Base-by-base conservation (phyloP, 1,140 invertebrate genomes). In the Anagrus nilaparvatae region DNA sequence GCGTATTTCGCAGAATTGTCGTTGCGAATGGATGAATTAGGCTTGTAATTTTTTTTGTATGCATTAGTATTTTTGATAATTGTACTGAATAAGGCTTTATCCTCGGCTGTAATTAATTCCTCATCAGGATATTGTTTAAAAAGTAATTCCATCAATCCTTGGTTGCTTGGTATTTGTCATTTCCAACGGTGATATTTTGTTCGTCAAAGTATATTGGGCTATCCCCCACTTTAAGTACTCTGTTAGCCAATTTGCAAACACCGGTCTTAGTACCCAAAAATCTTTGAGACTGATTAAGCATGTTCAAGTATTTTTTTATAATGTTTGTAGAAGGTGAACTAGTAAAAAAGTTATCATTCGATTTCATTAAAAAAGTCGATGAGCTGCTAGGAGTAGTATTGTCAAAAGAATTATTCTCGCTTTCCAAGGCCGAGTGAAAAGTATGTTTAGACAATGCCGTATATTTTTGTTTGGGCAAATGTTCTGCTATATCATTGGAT, bases 1-100 rank as follows among this genome's bases (percentile, higher is more conserved):
- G n/a, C n/a, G n/a, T n/a, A n/a, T n/a, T n/a, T n/a, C n/a, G n/a
- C n/a, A n/a, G n/a, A n/a, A n/a, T n/a, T n/a, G n/a, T n/a, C n/a
- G n/a, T n/a, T n/a, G n/a, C 44, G 40, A 8, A 50, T 20, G 9
- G 18, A 18, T 20, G 34, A 40, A 27, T 45, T 20, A 4, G 34
- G 12, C 7, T 16, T 28, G 33, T 51, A 49, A 20, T 38, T 24
- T 42, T 48, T 50, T 37, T 14, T 48, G 40, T 51, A 40, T 17
- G 51, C 51, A 47, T 49, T 49, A 16, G 47, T 49, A n/a, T 6
- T 20, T 21, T 40, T 36, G 29, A 52, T 28, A 16, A 52, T 52
- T 14, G 33, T 20, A 21, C 40, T 43, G 42, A 45, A 52, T 13
- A 33, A 17, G 5, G 23, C 21, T 12, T 14, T 16, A 44, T 48